These are phyloP conservation scores for Encarsia formosa DNA, from an alignment of 2,888 invertebrate genomes.

Conservation along the genomic window DNA sequence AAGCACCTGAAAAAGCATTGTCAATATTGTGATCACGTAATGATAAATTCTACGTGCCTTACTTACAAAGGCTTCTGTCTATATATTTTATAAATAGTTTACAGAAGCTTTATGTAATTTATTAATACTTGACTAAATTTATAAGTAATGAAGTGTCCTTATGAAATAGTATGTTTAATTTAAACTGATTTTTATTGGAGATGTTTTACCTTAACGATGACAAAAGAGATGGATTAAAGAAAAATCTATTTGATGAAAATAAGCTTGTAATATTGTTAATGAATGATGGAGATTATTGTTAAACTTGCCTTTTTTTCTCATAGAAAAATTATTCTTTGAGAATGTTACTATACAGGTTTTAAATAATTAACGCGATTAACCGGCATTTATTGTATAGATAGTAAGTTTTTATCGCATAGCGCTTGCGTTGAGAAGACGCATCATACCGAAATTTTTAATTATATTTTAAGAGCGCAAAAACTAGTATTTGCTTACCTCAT, in stretches of 20 bases:
- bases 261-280: conserved; percentile 25
- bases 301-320: conserved; percentile 32
- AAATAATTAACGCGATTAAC: conserved; percentile 39
- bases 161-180: conserved; percentile 3
- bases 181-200: conserved; percentile 14
- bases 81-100: conserved; percentile 19
- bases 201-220: conserved; percentile 14
- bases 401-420: conserved; percentile 36
- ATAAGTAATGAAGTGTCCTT: conserved; percentile 20
- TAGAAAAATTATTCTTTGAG: conserved; percentile 29
- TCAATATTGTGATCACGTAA: conserved; percentile 23
- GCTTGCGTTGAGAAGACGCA: background rate
- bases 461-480: conserved; percentile 6
- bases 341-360: conserved; percentile 32
- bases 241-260: conserved; percentile 10
- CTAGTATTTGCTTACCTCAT: conserved; percentile 4
- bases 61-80: conserved; percentile 24
- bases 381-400: conserved; percentile 38
- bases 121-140: conserved; percentile 3
- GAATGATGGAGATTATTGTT: conserved; percentile 31
- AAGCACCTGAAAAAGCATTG: conserved; percentile 9
- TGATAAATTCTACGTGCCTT: conserved; percentile 32
- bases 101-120: conserved; percentile 20
- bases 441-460: background rate
- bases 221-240: background rate